Base-by-base conservation (phyloP, 2,113 vertebrate species). In the Seriola rivoliana region DNA sequence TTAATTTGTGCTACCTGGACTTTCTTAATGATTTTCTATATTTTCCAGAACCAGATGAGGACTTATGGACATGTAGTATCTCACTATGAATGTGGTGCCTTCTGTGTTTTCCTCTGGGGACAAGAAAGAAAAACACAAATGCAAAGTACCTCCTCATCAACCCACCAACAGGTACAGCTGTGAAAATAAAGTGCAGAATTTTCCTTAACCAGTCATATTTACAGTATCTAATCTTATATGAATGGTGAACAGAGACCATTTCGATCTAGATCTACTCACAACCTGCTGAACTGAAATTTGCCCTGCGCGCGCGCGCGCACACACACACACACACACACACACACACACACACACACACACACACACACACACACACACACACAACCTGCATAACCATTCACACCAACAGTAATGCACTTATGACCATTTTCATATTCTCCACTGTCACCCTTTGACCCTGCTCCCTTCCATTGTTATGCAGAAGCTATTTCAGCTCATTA, bases 401-500 rank as follows among this genome's bases (percentile, higher is more conserved):
- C 32, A 70, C 58, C 48, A 38, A 68, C 40, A 42, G n/a, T 36
- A 58, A 59, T 19, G 16, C 48, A 65, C 23, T 42, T 17, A 48
- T 21, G 64, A 17, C 16, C 77, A 57, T 70, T 63, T 34, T 57
- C 66, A 72, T 77, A 44, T 71, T 81, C 21, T 58, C 46, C 63
- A 25, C 29, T 68, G 42, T 80, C 55, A 23, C 59, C 42, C 71
- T 62, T 48, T n/a, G 58, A 84, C 79, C 69, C 16, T 16, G 44
- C 66, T 78, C 57, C 54, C 42, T 54, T 75, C 65, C 68, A 89
- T 91, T 65, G 65, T 87, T 85, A 91, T 93, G 93, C 92, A 91
- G 86, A 95, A 79, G 67, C 60, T 58, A 58, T 82, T 72, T 86
- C 71, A 87, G 88, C 87, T 93, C 93, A 93, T 95, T 94, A 93